phyloP scores from a whole-genome alignment of 2,888 invertebrate species.

The Tipula vernalis region DNA sequence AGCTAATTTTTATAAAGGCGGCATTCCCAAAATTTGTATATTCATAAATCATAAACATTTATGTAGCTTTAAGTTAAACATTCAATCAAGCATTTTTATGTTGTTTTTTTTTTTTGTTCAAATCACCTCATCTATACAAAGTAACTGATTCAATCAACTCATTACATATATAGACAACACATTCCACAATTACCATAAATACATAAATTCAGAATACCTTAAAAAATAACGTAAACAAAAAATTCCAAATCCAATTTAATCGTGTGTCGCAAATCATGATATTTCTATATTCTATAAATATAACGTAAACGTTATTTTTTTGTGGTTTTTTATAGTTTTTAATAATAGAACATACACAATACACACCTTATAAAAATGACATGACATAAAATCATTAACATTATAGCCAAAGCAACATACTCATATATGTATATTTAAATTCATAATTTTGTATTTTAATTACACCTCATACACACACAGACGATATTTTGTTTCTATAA shows the following conservation, averaged over 20 bases:
- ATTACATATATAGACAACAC: no score
- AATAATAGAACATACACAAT: not conserved
- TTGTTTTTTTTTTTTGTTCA: no score
- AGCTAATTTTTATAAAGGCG: no score
- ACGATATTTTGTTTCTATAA: not conserved
- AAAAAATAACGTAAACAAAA: no score
- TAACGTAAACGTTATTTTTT: not conserved
- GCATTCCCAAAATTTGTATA: no score
- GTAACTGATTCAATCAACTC: no score
- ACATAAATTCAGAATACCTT: no score
- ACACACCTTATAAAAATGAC: not conserved
- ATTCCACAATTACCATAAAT: no score
- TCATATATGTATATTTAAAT: not conserved
- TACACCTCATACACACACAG: not conserved
- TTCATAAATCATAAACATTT: no score
- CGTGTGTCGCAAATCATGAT: not conserved
- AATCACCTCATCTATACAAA: no score
- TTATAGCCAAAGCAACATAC: not conserved
- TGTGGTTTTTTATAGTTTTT: not conserved
- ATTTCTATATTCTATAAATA: not conserved
- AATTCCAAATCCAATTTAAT: not conserved
- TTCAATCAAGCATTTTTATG: no score
- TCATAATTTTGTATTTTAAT: not conserved
- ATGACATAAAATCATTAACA: not conserved
- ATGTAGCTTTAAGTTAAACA: no score